A percentile compares a stretch with the other conserved stretches of the same genome.
phyloP scores from a whole-genome alignment of 2,797 vertebrate species.

The Micromesistius poutassou region DNA sequence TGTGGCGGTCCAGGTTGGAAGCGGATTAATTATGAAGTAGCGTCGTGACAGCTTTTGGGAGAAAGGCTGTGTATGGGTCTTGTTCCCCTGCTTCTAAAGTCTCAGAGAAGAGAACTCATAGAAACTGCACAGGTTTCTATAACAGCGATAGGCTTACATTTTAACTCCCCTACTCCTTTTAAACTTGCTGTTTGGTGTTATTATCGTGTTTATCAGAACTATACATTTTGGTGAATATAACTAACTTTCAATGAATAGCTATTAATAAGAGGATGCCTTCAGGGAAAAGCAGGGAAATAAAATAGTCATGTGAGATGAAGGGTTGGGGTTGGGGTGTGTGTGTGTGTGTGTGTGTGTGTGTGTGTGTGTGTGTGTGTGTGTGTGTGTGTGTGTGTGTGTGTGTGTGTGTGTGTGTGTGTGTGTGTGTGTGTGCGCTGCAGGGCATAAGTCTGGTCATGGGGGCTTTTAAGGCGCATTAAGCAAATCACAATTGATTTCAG shows the following conservation, averaged over 20 bases:
- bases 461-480: constrained; percentile 28
- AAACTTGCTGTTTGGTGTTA: not conserved
- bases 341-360: not conserved
- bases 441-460: constrained; percentile 42
- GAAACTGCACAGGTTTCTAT: not conserved
- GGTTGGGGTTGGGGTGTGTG: not conserved
- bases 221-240: not conserved
- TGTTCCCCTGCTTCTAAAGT: not conserved
- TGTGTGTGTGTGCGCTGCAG: constrained; percentile 18
- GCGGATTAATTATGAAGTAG: too few relatives aligned
- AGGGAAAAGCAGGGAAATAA: not conserved
- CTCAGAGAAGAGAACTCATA: not conserved
- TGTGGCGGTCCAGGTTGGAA: too few relatives aligned
- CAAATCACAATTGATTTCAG: constrained; percentile 47
- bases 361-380: constrained; percentile 12
- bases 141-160: not conserved
- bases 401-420: not conserved
- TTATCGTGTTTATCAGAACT: not conserved
- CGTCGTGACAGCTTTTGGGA: too few relatives aligned
- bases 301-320: not conserved
- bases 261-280: not conserved
- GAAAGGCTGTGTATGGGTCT: not conserved
- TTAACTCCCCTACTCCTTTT: not conserved
- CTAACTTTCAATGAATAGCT: not conserved
- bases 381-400: not conserved